Percentiles rank a stretch among this genome's conserved stretches.
These are phyloP conservation scores for Casuarius casuarius DNA, from an alignment of 2,113 vertebrate species.

Conservation along the genomic window DNA sequence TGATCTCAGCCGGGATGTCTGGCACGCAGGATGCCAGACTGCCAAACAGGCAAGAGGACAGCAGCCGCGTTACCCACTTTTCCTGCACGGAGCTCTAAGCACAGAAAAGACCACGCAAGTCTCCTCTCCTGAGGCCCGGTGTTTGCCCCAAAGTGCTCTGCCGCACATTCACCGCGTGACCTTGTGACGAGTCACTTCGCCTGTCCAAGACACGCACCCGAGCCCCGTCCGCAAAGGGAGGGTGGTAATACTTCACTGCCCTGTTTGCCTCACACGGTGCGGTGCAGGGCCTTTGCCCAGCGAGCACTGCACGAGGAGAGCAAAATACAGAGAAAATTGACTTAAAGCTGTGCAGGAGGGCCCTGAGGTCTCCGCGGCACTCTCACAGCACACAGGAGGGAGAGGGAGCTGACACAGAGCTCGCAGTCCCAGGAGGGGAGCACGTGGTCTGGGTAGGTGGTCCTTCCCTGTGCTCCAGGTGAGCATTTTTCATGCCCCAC, in stretches of 20 bases:
- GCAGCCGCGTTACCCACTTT: background rate
- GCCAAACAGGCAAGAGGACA: background rate
- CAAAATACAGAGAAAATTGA: background rate
- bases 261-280: background rate
- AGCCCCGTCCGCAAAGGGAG: background rate
- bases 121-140: background rate
- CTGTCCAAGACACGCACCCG: rapidly evolving
- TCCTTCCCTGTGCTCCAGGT: background rate
- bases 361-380: background rate
- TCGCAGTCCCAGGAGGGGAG: background rate
- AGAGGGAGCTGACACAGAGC: background rate
- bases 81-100: background rate
- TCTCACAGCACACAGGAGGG: background rate
- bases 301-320: background rate
- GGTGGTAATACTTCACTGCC: background rate
- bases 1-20: conserved; percentile 17
- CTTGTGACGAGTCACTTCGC: background rate
- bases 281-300: background rate
- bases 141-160: background rate
- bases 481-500: background rate
- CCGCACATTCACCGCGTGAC: background rate
- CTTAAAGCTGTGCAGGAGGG: background rate
- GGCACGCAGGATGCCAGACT: background rate
- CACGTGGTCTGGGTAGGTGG: background rate
- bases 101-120: background rate